Evolutionary conservation across 2,113 vertebrate genomes (phyloP).

Genomic region (Ceratotherium simum): DNA sequence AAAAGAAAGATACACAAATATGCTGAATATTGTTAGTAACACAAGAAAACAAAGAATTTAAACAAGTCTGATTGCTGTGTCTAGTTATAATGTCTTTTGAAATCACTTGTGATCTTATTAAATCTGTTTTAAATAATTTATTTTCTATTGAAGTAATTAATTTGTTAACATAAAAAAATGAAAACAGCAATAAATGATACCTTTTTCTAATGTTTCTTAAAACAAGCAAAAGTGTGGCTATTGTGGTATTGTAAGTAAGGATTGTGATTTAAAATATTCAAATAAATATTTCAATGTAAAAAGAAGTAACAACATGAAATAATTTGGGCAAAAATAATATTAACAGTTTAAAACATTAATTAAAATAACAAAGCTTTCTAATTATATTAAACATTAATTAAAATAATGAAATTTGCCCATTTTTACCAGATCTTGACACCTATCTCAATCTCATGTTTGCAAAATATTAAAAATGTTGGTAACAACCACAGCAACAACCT

Average conservation of each 20-base stretch:
- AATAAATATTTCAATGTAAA: background rate
- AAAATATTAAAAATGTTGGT: background rate
- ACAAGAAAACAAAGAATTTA: background rate
- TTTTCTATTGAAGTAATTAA: background rate
- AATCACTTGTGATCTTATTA: background rate
- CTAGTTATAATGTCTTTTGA: background rate
- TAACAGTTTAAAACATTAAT: background rate
- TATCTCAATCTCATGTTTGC: background rate
- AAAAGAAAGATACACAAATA: constrained; percentile 36
- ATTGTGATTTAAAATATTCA: background rate
- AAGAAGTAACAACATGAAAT: background rate
- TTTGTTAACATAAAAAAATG: background rate
- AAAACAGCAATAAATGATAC: background rate
- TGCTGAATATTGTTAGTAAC: background rate
- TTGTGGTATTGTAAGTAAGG: background rate
- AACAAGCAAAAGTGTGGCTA: background rate
- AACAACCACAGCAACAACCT: background rate
- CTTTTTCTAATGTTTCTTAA: background rate
- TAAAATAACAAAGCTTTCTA: background rate
- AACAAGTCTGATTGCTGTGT: background rate
- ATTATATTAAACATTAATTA: background rate
- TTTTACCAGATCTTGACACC: background rate
- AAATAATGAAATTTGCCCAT: background rate
- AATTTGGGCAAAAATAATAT: background rate
- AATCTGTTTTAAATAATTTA: background rate